Conservation (phyloP, 2,888 invertebrate species). For the Agriopis leucophaearia region DNA sequence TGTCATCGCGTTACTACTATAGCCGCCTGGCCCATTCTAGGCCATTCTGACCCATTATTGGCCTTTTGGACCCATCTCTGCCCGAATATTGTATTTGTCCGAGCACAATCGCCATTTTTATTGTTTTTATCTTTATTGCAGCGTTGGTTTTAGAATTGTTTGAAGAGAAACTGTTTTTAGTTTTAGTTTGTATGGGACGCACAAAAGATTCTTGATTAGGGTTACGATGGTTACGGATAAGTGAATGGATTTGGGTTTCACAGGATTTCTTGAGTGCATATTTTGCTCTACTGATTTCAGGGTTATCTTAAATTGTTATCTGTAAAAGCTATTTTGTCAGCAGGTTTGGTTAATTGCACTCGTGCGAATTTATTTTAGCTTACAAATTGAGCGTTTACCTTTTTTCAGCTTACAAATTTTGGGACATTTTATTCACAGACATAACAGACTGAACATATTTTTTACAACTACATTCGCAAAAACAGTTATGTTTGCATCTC, state of each 20-base stretch:
- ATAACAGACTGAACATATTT: no score
- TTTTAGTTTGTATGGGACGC: constrained; percentile 15
- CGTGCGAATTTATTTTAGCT: no score
- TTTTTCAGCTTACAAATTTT: no score
- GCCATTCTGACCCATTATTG: constrained; percentile 50
- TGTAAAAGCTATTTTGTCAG: neutral
- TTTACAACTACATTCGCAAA: no score
- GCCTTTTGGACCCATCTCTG: constrained; percentile 54
- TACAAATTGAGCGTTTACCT: no score
- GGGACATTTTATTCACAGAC: no score
- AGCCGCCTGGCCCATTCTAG: constrained; percentile 45
- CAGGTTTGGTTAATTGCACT: neutral
- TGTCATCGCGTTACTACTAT: constrained; percentile 51
- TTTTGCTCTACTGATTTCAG: constrained; percentile 23
- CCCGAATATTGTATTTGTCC: constrained; percentile 60
- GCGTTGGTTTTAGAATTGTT: constrained; percentile 49
- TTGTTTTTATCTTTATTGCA: constrained; percentile 51
- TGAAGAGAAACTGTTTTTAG: constrained; percentile 35
- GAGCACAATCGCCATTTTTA: constrained; percentile 51
- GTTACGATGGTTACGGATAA: constrained; percentile 18
- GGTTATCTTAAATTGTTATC: constrained; percentile 18
- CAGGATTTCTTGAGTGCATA: constrained; percentile 26
- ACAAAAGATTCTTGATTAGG: constrained; percentile 28
- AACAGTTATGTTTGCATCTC: no score
- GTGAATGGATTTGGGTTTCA: constrained; percentile 33